phyloP scores from a whole-genome alignment of 2,888 invertebrate genomes.

The Xestobium rufovillosum region DNA sequence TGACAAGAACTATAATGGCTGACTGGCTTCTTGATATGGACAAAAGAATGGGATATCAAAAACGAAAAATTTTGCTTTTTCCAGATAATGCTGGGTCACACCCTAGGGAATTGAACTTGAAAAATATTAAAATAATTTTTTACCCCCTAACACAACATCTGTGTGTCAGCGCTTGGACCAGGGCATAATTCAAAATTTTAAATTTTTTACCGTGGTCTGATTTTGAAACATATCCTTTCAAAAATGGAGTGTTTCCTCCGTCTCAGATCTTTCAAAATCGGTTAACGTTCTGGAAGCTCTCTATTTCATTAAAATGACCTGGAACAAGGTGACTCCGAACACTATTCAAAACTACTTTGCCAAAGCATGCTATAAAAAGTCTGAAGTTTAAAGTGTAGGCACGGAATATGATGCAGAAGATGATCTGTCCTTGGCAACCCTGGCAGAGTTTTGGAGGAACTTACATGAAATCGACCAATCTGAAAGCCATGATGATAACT shows the following conservation, averaged over 20 bases:
- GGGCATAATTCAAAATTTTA: constrained; percentile 13
- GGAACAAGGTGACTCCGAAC: constrained; percentile 10
- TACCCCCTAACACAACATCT: constrained; percentile 9
- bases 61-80: constrained; percentile 12
- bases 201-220: constrained; percentile 10
- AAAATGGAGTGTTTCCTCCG: constrained; percentile 1
- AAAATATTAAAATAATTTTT: constrained; percentile 13
- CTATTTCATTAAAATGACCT: constrained; percentile 10
- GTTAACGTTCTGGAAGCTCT: constrained; percentile 10
- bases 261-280: constrained; percentile 8
- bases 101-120: constrained; percentile 7
- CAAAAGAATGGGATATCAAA: constrained; percentile 10
- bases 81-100: constrained; percentile 11
- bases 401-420: no score
- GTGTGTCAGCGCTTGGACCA: constrained; percentile 10
- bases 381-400: no score
- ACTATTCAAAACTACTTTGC: constrained; percentile 10
- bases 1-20: constrained; percentile 4
- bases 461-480: no score
- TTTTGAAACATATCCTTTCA: constrained; percentile 12
- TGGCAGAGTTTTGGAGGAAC: no score
- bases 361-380: constrained; percentile 10
- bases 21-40: constrained; percentile 7
- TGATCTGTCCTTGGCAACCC: no score
- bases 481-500: no score